Conservation (phyloP, 2,797 vertebrate species). For the Anguilla pacifica region DNA sequence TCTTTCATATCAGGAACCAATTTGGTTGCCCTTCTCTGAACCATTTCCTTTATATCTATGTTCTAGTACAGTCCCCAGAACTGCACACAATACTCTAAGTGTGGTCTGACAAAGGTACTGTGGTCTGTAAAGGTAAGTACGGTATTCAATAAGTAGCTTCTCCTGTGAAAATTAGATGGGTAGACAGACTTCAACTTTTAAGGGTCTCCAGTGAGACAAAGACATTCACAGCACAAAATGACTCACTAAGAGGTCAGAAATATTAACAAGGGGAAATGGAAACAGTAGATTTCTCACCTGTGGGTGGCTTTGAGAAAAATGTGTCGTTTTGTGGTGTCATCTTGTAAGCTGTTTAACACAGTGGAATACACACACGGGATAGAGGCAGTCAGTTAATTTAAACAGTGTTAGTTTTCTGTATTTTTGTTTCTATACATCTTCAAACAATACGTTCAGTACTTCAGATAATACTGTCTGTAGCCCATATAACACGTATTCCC, state of each 20-base stretch:
- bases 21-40: too few relatives aligned
- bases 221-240: neutral
- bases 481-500: too few relatives aligned
- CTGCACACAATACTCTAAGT: too few relatives aligned
- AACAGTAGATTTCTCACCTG: neutral
- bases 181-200: neutral
- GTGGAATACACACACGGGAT: neutral
- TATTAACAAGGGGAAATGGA: neutral
- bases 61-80: too few relatives aligned
- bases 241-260: neutral
- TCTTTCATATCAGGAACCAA: too few relatives aligned
- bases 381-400: neutral
- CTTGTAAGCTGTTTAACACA: neutral
- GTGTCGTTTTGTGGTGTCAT: neutral
- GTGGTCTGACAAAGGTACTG: too few relatives aligned
- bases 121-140: too few relatives aligned
- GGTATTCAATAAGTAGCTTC: too few relatives aligned
- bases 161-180: neutral
- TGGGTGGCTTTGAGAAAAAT: neutral
- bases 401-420: neutral
- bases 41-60: too few relatives aligned
- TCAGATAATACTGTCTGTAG: too few relatives aligned
- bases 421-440: too few relatives aligned
- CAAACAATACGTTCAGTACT: too few relatives aligned
- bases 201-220: neutral